Percentiles rank a stretch among this genome's conserved stretches.
These are phyloP conservation scores for Lagenorhynchus albirostris DNA, from an alignment of 2,113 vertebrate genomes.

Conservation along the genomic window DNA sequence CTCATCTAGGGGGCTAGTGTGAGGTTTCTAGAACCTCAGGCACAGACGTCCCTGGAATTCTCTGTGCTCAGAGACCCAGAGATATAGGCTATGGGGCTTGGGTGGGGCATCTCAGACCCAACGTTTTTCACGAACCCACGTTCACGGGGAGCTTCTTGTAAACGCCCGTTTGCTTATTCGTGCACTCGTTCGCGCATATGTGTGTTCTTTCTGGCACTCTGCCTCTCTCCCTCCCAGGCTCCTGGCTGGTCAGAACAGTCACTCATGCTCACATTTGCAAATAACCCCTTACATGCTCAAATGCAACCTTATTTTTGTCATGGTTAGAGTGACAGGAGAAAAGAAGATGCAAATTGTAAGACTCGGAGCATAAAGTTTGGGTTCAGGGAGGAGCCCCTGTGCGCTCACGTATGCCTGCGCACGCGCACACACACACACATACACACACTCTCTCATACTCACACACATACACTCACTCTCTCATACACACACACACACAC, in stretches of 20 bases:
- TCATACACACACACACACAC: neutral
- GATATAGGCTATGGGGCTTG: neutral
- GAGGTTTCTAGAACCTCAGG: neutral
- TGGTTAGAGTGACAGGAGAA: neutral
- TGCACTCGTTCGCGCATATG: neutral
- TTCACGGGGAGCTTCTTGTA: neutral
- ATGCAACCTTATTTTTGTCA: neutral
- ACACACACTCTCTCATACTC: neutral
- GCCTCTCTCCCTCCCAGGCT: no score
- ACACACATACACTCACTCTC: neutral
- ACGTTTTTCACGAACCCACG: neutral
- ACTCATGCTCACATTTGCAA: neutral
- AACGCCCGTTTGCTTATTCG: neutral
- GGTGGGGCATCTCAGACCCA: neutral
- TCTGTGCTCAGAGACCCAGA: neutral
- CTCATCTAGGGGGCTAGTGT: neutral
- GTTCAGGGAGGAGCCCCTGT: neutral
- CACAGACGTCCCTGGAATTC: neutral
- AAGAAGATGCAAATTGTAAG: neutral
- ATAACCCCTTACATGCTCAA: neutral
- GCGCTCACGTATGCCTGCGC: neutral
- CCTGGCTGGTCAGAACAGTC: neutral
- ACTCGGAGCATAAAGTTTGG: neutral
- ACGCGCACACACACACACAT: neutral
- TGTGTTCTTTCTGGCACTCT: rapidly evolving